phyloP scores from a whole-genome alignment of 2,797 vertebrate genomes.

The Acanthis flammea region DNA sequence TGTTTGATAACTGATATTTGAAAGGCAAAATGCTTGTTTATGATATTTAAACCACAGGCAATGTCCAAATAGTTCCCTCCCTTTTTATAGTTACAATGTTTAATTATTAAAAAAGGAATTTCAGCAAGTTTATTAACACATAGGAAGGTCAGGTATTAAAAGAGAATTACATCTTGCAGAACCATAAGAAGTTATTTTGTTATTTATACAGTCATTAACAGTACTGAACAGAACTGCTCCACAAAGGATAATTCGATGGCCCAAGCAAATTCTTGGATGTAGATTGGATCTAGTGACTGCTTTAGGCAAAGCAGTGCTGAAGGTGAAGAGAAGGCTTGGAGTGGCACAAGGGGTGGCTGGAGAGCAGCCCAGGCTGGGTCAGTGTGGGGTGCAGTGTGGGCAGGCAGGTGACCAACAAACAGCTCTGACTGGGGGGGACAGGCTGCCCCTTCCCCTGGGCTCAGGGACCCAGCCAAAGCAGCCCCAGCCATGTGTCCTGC shows the following conservation, averaged over 20 bases:
- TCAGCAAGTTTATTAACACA: not conserved
- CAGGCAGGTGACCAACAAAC: not conserved
- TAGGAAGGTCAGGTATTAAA: conserved; percentile 32
- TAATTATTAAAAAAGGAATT: conserved; percentile 50
- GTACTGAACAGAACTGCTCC: not conserved
- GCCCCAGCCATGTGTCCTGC: fast-evolving
- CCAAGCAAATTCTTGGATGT: not conserved
- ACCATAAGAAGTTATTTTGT: conserved; percentile 10
- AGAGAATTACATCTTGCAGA: conserved; percentile 19
- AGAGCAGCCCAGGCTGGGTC: not conserved
- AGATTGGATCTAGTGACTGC: not conserved
- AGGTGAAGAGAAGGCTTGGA: not conserved
- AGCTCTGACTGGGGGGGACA: not conserved
- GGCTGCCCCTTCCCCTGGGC: not conserved
- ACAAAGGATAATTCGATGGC: not conserved
- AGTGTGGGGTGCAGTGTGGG: not conserved
- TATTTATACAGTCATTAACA: conserved; percentile 55
- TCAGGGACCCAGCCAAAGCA: not conserved
- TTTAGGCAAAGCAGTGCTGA: not conserved
- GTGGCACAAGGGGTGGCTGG: not conserved
- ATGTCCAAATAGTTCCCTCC: not conserved
- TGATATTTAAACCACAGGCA: not conserved
- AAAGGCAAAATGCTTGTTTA: conserved; percentile 30
- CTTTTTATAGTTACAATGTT: not conserved
- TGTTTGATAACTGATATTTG: conserved; percentile 19